Base-by-base conservation (phyloP, 2,797 vertebrate species). In the Apodemus agrarius region DNA sequence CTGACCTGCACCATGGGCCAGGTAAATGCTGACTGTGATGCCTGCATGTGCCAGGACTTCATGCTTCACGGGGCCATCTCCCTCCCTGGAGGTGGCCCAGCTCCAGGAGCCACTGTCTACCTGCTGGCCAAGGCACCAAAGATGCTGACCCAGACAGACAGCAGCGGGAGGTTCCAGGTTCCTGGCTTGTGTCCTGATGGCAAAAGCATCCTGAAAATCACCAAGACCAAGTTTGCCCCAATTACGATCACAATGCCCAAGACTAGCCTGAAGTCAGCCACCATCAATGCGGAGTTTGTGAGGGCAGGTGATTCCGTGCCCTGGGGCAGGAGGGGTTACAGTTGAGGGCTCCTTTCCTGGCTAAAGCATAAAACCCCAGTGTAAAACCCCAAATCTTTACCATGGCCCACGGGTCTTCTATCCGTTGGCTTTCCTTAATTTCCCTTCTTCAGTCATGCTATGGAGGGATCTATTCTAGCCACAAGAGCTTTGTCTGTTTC, bases 171-270 rank as follows among this genome's bases (percentile, higher is more conserved):
- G 97, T 99, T 99, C 95, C 99, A 98, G 46, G 98, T 99, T 84
- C 99, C 99, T 0, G 99, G 99, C 34, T 81, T 99, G 96, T 99
- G 99, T 85, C 99, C 99, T 0, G 99, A 99, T 61, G 99, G 99
- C 93, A 99, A 99, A 98, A 99, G 98, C 92, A 98, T 98, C 0
- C 96, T 99, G 97, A 99, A 99, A 83, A 97, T 99, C 95, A 99
- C 98, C 92, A 99, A 99, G 97, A 97, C 98, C 96, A 99, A 99
- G 84, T 99, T 99, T 0, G 95, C 96, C 1, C 98, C 99, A 2
- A 97, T 98, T 0, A 97, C 95, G 0, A 95, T 99, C 80, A 97
- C 97, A 0, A 98, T 99, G 96, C 99, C 99, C 0, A 90, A 97
- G 92, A 98, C 91, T 92, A 99, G 98, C 95, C 57, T 97, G 16